Percentiles rank a stretch among this genome's conserved stretches.
Conservation (phyloP, 2,888 invertebrate genomes). For the Xylota sylvarum region DNA sequence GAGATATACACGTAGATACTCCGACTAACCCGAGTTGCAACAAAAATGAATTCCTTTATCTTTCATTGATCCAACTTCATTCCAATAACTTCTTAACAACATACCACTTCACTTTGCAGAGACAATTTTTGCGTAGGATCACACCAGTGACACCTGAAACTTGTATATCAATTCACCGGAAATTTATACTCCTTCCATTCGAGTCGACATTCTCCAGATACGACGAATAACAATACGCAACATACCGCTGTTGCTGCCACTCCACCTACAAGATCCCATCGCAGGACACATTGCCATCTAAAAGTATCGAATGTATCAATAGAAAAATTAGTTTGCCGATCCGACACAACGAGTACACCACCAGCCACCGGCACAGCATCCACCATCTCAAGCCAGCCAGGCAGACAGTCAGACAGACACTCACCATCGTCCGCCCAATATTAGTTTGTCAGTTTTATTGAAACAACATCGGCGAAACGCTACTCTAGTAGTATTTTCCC, state of each 20-base stretch:
- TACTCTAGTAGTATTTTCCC: constrained; percentile 77
- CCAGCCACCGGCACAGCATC: neutral
- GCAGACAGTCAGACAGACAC: constrained; percentile 33
- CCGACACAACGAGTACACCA: constrained; percentile 24
- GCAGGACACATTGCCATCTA: constrained; percentile 34
- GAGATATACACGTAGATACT: neutral
- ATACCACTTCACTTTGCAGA: constrained; percentile 38
- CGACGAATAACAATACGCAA: constrained; percentile 60
- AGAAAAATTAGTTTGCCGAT: constrained; percentile 70
- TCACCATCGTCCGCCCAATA: constrained; percentile 61
- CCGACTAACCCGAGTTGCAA: neutral
- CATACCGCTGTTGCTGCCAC: constrained; percentile 32
- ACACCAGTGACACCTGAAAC: constrained; percentile 72
- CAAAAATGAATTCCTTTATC: constrained; percentile 27
- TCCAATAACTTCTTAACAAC: constrained; percentile 54
- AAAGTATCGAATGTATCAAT: constrained; percentile 69
- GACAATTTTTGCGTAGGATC: constrained; percentile 72
- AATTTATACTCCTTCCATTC: constrained; percentile 60
- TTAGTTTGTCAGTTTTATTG: constrained; percentile 77
- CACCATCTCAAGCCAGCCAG: neutral
- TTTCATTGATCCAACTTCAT: constrained; percentile 40
- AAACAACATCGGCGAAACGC: constrained; percentile 73
- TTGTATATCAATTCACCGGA: constrained; percentile 72
- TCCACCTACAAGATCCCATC: constrained; percentile 44
- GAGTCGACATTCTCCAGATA: constrained; percentile 68